Conservation (phyloP, 2,888 invertebrate species). For the Troides helena region DNA sequence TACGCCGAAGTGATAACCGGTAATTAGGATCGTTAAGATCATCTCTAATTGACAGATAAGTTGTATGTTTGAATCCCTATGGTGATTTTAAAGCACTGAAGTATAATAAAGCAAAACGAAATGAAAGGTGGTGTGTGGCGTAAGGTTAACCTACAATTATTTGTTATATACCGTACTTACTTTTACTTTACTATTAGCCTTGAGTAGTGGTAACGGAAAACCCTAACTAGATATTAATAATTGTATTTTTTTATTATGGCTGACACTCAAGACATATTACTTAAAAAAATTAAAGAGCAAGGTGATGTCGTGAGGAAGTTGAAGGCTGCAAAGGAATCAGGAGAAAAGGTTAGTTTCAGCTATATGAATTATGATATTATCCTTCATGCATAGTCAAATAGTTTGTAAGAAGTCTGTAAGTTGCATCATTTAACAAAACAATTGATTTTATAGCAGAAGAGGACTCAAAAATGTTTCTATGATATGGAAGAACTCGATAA, state of each 20-base stretch:
- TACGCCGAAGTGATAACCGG: background rate
- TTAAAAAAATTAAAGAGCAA: slow-evolving; percentile 80
- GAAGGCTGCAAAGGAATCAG: slow-evolving; percentile 88
- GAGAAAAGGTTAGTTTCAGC: slow-evolving; percentile 82
- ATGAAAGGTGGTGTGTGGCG: slow-evolving; percentile 56
- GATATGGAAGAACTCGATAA: slow-evolving; percentile 60
- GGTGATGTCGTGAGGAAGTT: slow-evolving; percentile 90
- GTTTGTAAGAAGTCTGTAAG: slow-evolving; percentile 1
- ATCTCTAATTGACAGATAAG: background rate
- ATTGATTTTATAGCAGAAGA: slow-evolving; percentile 59
- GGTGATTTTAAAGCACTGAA: background rate
- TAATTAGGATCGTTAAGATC: background rate
- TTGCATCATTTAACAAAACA: slow-evolving; percentile 28
- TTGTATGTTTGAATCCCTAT: background rate
- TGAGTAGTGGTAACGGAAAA: slow-evolving; percentile 38
- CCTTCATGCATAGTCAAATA: background rate
- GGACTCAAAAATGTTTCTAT: slow-evolving; percentile 39
- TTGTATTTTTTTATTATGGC: slow-evolving; percentile 48
- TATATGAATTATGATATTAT: background rate
- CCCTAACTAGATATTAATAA: slow-evolving; percentile 6
- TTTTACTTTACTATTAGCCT: slow-evolving; percentile 53
- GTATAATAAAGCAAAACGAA: slow-evolving; percentile 41
- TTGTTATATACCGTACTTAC: slow-evolving; percentile 44
- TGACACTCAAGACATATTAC: slow-evolving; percentile 58
- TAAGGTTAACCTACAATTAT: slow-evolving; percentile 57